Base-by-base conservation (phyloP, 1,140 invertebrate genomes). In the Dinoponera quadriceps region DNA sequence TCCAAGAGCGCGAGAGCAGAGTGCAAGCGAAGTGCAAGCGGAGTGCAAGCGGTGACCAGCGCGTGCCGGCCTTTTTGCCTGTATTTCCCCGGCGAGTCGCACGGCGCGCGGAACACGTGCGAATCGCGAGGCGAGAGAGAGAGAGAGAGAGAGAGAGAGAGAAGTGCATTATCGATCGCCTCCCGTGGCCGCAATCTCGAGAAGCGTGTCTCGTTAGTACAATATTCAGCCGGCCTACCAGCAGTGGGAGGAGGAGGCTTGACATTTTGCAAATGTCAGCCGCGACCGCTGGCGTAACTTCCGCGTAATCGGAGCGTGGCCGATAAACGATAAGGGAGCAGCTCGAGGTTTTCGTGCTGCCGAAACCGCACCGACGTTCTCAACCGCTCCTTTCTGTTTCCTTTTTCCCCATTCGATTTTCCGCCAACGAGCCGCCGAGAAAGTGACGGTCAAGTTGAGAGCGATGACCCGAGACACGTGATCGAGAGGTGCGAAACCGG, bases 241-340 rank as follows among this genome's bases (percentile, higher is more conserved):
- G 38, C 38, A 59, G 18, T 14, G 16, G 7, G 49, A 77, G 54
- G 65, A 54, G 27, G 54, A 29, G 48, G 16, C 72, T 27, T 89
- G 88, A 90, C 89, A 90, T 90, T 90, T 90, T 29, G 81, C 75
- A 90, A 90, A 90, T 90, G 88, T 90, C 89, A 90, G 72, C 54
- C 38, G 29, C 51, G 25, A 38, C 3, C 54, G 33, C 16, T 33
- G 38, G 55, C 49, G 59, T 27, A 51, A 57, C 59, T 62, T 84
- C 65, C 86, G 59, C 57, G 75, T 77, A 87, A 84, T 60, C 75
- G 86, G 59, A 78, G 73, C 85, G 68, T 57, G 51, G 51, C 44
- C 51, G 71, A 87, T 82, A 77, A 71, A 84, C 65, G 85, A 84
- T 85, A 85, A 88, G 82, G 9, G 33, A 7, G 4, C n/a, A 3